phyloP scores from a whole-genome alignment of 2,888 invertebrate species.

The Agrochola lychnidis region DNA sequence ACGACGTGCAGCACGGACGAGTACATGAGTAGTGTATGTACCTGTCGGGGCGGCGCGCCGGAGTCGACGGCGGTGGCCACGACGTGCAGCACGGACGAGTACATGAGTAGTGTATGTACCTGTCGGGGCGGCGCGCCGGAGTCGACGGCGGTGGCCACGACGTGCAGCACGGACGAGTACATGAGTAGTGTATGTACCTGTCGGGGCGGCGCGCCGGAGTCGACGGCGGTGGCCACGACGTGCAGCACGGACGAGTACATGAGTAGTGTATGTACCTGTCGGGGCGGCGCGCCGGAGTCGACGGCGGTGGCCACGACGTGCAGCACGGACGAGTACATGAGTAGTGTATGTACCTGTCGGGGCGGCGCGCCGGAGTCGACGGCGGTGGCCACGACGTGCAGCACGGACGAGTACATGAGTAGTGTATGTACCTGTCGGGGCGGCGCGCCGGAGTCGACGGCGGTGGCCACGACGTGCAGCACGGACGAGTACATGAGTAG shows the following conservation, averaged over 20 bases:
- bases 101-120: constrained; percentile 77
- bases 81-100: constrained; percentile 91
- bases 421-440: constrained; percentile 91
- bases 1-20: constrained; percentile 92
- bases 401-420: constrained; percentile 71
- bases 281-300: constrained; percentile 96
- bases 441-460: constrained; percentile 96
- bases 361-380: constrained; percentile 96
- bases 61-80: constrained; percentile 96
- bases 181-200: constrained; percentile 86
- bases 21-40: constrained; percentile 69
- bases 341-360: constrained; percentile 88
- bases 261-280: constrained; percentile 88
- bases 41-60: constrained; percentile 95
- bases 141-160: constrained; percentile 96
- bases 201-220: constrained; percentile 95
- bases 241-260: constrained; percentile 90
- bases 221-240: constrained; percentile 95
- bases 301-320: constrained; percentile 95
- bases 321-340: constrained; percentile 85
- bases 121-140: constrained; percentile 96
- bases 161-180: constrained; percentile 90
- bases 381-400: constrained; percentile 95
- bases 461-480: constrained; percentile 95
- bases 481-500: too few species aligned